Conservation (phyloP, 2,888 invertebrate species). For the Neoascia interrupta region DNA sequence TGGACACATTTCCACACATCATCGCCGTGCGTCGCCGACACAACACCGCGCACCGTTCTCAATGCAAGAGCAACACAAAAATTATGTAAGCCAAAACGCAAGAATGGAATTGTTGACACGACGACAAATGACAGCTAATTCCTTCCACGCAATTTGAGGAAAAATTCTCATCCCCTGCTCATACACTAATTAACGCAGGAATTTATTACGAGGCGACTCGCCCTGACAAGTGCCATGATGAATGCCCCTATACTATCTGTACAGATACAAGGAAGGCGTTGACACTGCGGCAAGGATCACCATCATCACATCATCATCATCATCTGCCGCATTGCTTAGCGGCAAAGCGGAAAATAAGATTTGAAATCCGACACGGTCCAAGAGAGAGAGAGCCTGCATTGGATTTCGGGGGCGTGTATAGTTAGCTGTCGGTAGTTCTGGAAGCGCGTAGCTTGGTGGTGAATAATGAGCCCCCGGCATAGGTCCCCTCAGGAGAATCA, state of each 20-base stretch:
- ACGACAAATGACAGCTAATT: conserved; percentile 68
- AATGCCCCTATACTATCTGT: conserved; percentile 36
- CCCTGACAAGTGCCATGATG: conserved; percentile 55
- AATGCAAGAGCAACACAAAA: neutral
- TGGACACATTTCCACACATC: conserved; percentile 34
- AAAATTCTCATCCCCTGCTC: conserved; percentile 8
- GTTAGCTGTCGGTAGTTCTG: conserved; percentile 26
- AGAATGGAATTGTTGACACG: conserved; percentile 40
- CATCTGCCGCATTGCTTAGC: conserved; percentile 29
- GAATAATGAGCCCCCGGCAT: conserved; percentile 32
- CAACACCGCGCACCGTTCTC: no score
- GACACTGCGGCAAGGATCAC: conserved; percentile 46
- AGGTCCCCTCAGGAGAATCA: conserved; percentile 6
- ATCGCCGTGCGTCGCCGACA: conserved; percentile 6
- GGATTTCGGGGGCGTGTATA: conserved; percentile 44
- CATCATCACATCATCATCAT: conserved; percentile 27
- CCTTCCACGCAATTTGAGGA: conserved; percentile 56
- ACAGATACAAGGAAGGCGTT: conserved; percentile 45
- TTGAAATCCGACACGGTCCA: conserved; percentile 55
- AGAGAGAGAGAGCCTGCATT: neutral
- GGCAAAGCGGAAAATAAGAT: conserved; percentile 67
- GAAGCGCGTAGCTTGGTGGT: neutral
- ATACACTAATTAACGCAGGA: conserved; percentile 58
- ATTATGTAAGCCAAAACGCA: no score
- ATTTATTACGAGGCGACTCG: conserved; percentile 49